Conservation (phyloP, 1,140 invertebrate species). For the Macrostomum lignano region DNA sequence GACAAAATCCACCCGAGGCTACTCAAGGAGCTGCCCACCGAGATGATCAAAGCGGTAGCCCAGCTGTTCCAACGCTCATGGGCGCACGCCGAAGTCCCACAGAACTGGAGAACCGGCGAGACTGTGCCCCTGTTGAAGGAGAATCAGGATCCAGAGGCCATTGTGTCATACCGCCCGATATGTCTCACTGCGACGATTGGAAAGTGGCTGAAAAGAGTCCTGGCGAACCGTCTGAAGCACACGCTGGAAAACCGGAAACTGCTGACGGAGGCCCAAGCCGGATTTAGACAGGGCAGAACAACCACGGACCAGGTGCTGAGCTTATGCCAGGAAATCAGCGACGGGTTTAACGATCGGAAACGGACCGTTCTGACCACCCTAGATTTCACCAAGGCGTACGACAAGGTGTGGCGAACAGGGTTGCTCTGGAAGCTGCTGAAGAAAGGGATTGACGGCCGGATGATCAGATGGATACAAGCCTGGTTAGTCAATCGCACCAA, state of each 20-base stretch:
- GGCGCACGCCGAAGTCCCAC: no score
- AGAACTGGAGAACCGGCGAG: no score
- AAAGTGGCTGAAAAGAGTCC: no score
- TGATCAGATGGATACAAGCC: conserved; percentile 4
- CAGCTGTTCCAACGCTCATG: no score
- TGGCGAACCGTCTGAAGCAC: no score
- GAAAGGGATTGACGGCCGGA: neutral
- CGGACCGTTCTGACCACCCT: conserved; percentile 1
- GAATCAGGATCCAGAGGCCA: no score
- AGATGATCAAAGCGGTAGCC: no score
- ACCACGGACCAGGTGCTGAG: conserved; percentile 3
- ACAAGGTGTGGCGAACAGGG: conserved; percentile 4
- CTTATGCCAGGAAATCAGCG: neutral
- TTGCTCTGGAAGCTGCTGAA: neutral
- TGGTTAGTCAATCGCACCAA: conserved; percentile 4
- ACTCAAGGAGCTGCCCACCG: no score
- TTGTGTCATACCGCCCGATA: no score
- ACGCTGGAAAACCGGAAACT: neutral
- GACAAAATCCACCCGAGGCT: no score
- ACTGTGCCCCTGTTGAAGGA: no score
- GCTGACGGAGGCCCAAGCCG: conserved; percentile 2
- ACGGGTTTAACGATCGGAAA: neutral
- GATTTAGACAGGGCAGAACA: neutral
- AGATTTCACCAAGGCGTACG: conserved; percentile 4
- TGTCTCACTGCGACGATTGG: no score